phyloP scores from a whole-genome alignment of 2,888 invertebrate species.

The Agrochola macilenta region DNA sequence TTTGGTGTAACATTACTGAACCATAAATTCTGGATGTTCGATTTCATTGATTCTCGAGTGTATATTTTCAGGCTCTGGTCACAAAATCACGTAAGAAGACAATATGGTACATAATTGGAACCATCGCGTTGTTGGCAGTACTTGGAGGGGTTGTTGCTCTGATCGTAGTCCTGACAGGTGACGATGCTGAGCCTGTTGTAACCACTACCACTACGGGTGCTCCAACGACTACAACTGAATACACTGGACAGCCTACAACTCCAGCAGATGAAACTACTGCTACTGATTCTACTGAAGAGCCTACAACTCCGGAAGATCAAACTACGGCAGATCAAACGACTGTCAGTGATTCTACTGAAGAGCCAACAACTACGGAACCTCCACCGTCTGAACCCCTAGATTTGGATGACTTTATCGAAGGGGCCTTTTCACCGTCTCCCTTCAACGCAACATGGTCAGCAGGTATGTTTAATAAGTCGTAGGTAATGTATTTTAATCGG shows the following conservation, averaged over 20 bases:
- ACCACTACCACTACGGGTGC: conserved; percentile 23
- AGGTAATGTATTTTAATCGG: background rate
- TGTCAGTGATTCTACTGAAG: conserved; percentile 67
- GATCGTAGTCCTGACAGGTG: conserved; percentile 88
- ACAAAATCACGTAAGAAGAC: conserved; percentile 89
- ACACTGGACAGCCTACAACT: background rate
- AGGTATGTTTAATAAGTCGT: conserved; percentile 84
- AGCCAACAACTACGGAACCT: conserved; percentile 57
- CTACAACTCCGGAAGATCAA: conserved; percentile 6
- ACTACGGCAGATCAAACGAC: conserved; percentile 10
- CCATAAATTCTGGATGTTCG: background rate
- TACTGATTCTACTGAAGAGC: background rate
- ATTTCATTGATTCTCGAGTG: background rate
- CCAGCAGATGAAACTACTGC: background rate
- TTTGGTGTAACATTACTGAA: too few relatives aligned
- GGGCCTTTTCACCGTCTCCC: conserved; percentile 91
- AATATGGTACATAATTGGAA: conserved; percentile 89
- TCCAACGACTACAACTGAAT: background rate
- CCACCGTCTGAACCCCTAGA: conserved; percentile 77
- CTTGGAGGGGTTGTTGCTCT: conserved; percentile 91
- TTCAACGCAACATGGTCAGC: conserved; percentile 96
- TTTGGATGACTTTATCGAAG: conserved; percentile 93
- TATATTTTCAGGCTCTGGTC: conserved; percentile 90
- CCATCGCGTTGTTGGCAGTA: conserved; percentile 89
- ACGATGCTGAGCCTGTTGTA: conserved; percentile 76